Base-by-base conservation (phyloP, 2,113 vertebrate genomes). In the Garra rufa region DNA sequence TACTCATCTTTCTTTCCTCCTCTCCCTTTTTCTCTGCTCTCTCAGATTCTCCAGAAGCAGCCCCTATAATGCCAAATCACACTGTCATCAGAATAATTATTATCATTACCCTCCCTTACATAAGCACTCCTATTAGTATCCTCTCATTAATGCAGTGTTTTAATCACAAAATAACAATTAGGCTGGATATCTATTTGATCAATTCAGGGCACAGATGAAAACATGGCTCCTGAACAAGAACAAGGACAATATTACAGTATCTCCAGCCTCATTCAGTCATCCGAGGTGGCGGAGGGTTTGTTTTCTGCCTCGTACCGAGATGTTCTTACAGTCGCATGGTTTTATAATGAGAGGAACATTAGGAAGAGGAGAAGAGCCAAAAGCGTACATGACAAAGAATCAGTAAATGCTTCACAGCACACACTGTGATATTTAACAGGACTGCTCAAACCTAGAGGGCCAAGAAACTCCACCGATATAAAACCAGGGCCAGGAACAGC, bases 61-160 rank as follows among this genome's bases (percentile, higher is more conserved):
- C 59, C 59, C 24, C 24, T 79, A 46, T 79, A 79, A 79, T 79
- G 77, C 82, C 73, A 83, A 75, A 83, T 83, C 82, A 83, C 82
- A 83, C 52, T 41, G 75, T 84, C 75, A 77, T 77, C 74, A 38
- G 48, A 76, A 77, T 84, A 84, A 84, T 84, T 78, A 84, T 84
- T 69, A 77, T 78, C 75, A 84, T 84, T 77, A 84, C 59, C 75
- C 59, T 55, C 15, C 75, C 30, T 77, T 43, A 69, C 73, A 67
- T 76, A 65, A 83, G 82, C 82, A 17, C 43, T 83, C 34, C 63
- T 85, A 71, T 79, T 85, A 79, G 46, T 43, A 78, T 70, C 83
- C 46, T 46, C 61, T 79, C 65, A 79, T 85, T 79, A 70, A 70
- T 85, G 75, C 63, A 13, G 63, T 34, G 44, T 69, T 79, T 79